These are phyloP conservation scores for Coptodon rendalli DNA, from an alignment of 2,113 vertebrate genomes.

Conservation along the genomic window DNA sequence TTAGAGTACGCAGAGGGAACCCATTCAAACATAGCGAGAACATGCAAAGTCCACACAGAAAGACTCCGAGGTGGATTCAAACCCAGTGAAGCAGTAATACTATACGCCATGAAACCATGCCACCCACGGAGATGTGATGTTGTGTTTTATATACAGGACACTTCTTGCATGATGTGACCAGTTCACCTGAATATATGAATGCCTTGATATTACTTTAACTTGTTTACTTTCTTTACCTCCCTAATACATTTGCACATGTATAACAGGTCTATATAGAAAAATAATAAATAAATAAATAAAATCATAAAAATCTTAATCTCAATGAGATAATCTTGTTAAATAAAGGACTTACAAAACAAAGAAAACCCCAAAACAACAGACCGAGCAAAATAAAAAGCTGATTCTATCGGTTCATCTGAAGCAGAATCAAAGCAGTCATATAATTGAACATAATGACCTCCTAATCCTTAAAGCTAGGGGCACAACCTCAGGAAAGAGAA, in stretches of 20 bases:
- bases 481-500: not conserved
- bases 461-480: not conserved
- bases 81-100: not conserved
- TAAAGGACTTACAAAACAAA: not conserved
- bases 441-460: not conserved
- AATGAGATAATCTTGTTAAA: not conserved
- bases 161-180: not conserved
- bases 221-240: not conserved
- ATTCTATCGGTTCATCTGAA: not conserved
- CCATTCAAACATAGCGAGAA: not conserved
- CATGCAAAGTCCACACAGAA: not conserved
- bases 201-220: not conserved
- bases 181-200: not conserved
- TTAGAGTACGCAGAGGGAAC: not conserved
- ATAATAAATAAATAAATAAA: not conserved
- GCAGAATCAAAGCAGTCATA: not conserved
- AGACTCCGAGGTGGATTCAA: not conserved
- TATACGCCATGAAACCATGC: fast-evolving
- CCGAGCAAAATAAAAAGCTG: not conserved
- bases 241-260: not conserved
- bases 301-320: not conserved
- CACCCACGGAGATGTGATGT: not conserved
- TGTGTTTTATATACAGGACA: not conserved
- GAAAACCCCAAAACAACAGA: not conserved
- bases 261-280: not conserved